These are phyloP conservation scores for Campoplex capitator DNA, from an alignment of 2,888 invertebrate species.

Conservation along the genomic window DNA sequence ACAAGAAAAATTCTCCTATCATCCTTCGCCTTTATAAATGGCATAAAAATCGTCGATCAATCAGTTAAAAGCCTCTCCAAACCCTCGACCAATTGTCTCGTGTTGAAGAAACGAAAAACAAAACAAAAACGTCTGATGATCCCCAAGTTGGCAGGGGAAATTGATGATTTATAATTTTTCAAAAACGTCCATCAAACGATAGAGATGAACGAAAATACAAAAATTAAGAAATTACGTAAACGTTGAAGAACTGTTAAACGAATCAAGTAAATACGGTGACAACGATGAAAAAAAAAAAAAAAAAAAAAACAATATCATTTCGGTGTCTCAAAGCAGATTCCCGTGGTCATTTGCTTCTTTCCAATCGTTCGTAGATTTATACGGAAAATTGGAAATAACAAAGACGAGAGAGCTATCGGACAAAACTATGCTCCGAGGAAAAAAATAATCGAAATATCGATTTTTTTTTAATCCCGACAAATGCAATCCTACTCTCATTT, in stretches of 20 bases:
- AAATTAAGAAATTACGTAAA: constrained; percentile 12
- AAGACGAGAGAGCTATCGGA: neutral
- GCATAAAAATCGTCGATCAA: neutral
- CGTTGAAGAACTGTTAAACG: constrained; percentile 8
- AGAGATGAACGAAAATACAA: constrained; percentile 2
- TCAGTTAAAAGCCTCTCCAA: constrained; percentile 12
- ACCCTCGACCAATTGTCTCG: constrained; percentile 11
- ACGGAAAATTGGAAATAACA: neutral
- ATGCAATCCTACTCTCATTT: neutral
- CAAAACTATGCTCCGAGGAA: constrained; percentile 29
- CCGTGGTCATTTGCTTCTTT: constrained; percentile 26
- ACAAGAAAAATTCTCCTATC: constrained; percentile 24
- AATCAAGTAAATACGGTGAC: neutral
- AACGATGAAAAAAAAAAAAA: constrained; percentile 7
- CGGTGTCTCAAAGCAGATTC: neutral
- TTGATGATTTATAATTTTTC: neutral
- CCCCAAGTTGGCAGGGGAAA: neutral
- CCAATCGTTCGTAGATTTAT: constrained; percentile 20
- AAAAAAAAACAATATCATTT: neutral
- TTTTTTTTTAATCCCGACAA: neutral
- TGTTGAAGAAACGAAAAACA: neutral
- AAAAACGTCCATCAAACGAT: neutral
- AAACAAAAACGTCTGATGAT: neutral
- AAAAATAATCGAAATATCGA: constrained; percentile 5
- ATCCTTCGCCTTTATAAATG: neutral